A percentile compares a stretch with the other conserved stretches of the same genome.
Evolutionary conservation across 2,888 invertebrate genomes (phyloP).

Genomic region (Nephrotoma appendiculata): DNA sequence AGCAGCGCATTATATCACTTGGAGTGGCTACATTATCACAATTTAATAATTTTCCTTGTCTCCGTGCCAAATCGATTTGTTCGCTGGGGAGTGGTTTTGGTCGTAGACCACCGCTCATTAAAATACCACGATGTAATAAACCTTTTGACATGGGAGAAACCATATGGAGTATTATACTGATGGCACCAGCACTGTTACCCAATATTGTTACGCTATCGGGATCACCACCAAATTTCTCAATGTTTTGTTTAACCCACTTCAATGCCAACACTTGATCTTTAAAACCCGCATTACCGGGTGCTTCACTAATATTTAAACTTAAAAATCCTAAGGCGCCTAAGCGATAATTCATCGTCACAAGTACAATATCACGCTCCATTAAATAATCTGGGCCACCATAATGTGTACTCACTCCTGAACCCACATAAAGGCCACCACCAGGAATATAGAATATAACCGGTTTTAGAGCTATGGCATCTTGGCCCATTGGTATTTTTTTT

Average conservation of each 20-base stretch:
- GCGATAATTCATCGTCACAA: slow-evolving; percentile 27
- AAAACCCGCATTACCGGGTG: slow-evolving; percentile 49
- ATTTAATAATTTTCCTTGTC: slow-evolving; percentile 42
- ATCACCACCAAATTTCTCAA: slow-evolving; percentile 49
- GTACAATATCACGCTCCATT: slow-evolving; percentile 23
- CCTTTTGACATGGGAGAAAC: slow-evolving; percentile 47
- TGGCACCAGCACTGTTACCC: slow-evolving; percentile 40
- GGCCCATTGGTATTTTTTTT: neutral
- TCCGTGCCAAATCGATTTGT: slow-evolving; percentile 41
- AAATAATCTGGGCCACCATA: slow-evolving; percentile 22
- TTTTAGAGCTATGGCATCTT: neutral
- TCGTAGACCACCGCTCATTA: slow-evolving; percentile 48
- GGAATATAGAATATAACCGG: slow-evolving; percentile 26
- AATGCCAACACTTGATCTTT: slow-evolving; percentile 52
- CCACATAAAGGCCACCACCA: slow-evolving; percentile 21
- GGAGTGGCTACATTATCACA: slow-evolving; percentile 37
- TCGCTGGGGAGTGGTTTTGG: slow-evolving; percentile 38
- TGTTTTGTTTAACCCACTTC: slow-evolving; percentile 47
- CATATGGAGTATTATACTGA: slow-evolving; percentile 36
- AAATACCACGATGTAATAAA: slow-evolving; percentile 53
- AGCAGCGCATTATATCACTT: neutral
- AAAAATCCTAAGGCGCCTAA: slow-evolving; percentile 36
- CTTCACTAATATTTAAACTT: slow-evolving; percentile 42
- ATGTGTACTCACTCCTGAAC: slow-evolving; percentile 18
- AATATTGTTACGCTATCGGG: slow-evolving; percentile 43